Evolutionary conservation across 2,888 invertebrate genomes (phyloP).

Genomic region (Spilarctia lutea): DNA sequence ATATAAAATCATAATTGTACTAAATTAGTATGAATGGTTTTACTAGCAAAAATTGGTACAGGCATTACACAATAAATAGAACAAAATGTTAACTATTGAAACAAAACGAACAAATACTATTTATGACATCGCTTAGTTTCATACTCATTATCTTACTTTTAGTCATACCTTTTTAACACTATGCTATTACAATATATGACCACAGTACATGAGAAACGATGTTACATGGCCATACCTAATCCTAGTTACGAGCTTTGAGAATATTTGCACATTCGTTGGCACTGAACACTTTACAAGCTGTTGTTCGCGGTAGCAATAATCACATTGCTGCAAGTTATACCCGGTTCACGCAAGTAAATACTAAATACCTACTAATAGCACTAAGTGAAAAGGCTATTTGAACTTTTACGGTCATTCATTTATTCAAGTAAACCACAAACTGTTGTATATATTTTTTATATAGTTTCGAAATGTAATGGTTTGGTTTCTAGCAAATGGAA

Average conservation of each 20-base stretch:
- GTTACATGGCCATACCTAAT: constrained; percentile 63
- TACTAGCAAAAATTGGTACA: background rate
- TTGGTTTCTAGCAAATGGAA: background rate
- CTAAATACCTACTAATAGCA: constrained; percentile 2
- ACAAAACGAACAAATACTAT: constrained; percentile 10
- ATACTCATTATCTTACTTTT: constrained; percentile 45
- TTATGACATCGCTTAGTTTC: constrained; percentile 30
- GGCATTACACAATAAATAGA: constrained; percentile 6
- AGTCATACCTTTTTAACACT: constrained; percentile 51
- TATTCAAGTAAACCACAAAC: background rate
- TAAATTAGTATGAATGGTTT: background rate
- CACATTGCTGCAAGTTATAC: constrained; percentile 3
- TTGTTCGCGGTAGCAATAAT: constrained; percentile 7
- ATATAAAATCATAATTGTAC: background rate
- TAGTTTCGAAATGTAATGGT: background rate
- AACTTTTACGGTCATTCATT: constrained; percentile 7
- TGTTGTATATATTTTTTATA: background rate
- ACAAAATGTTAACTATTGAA: constrained; percentile 8
- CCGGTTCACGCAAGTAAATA: background rate
- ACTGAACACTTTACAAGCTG: constrained; percentile 30
- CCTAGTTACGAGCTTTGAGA: constrained; percentile 34
- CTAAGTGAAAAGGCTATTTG: constrained; percentile 10
- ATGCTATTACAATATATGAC: constrained; percentile 41
- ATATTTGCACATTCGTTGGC: constrained; percentile 37
- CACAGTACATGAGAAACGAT: constrained; percentile 57